Base-by-base conservation (phyloP, 1,140 invertebrate genomes). In the Pissodes strobi region DNA sequence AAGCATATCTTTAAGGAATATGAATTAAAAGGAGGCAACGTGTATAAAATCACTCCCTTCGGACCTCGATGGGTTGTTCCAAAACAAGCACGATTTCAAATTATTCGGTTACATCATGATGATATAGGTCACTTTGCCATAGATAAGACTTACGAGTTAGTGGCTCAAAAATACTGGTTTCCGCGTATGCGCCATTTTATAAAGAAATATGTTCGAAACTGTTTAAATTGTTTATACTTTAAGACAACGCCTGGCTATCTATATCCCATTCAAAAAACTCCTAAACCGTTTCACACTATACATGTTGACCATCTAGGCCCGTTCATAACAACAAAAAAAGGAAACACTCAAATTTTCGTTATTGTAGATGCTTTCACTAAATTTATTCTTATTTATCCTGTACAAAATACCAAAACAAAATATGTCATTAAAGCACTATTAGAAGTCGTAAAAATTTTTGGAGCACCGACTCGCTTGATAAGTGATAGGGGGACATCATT, bases 171-270 rank as follows among this genome's bases (percentile, higher is more conserved):
- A n/a, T n/a, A n/a, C n/a, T n/a, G n/a, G n/a, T n/a, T n/a, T n/a
- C n/a, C n/a, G n/a, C n/a, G n/a, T n/a, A n/a, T n/a, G n/a, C n/a
- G n/a, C n/a, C n/a, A n/a, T n/a, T n/a, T n/a, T n/a, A n/a, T n/a
- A n/a, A n/a, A n/a, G n/a, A n/a, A n/a, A n/a, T n/a, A n/a, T 43
- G 58, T 75, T n/a, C 22, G 58, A 5, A 55, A 71, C 0, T 76
- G 75, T 46, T 8, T 76, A 10, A 63, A 73, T 15, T 78, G 74
- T 49, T 52, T 73, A 0, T 73, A 74, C 38, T 52, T 64, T 53
- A 78, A 79, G 65, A 34, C 45, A 15, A 63, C 65, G 0, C n/a
- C n/a, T 30, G 65, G 69, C 8, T 71, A 46, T 49, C 27, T 71
- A 46, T 58, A 73, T 64, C 66, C 58, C 0, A 34, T 69, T 13